A percentile compares a stretch with the other conserved stretches of the same genome.
Evolutionary conservation across 2,113 vertebrate species (phyloP).

Genomic region (Gymnobelideus leadbeateri): DNA sequence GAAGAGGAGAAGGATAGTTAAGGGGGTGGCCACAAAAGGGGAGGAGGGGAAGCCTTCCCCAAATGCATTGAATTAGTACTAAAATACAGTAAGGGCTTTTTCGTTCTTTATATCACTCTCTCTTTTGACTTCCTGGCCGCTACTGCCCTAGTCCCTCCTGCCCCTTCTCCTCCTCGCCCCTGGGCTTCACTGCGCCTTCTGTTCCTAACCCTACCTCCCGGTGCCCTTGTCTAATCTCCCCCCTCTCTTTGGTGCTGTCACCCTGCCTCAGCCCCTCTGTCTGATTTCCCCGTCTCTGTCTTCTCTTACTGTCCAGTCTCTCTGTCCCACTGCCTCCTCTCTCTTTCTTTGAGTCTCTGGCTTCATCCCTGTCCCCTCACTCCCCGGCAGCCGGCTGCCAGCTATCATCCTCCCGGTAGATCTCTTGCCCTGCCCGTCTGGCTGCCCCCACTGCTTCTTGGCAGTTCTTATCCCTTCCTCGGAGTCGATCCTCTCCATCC

Average conservation of each 20-base stretch:
- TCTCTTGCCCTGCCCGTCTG: conserved; percentile 48
- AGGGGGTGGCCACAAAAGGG: neutral
- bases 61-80: neutral
- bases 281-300: neutral
- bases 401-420: neutral
- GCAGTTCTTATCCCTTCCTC: neutral
- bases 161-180: neutral
- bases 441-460: neutral
- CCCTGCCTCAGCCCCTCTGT: neutral
- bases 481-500: neutral
- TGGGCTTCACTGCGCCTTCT: neutral
- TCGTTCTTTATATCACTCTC: conserved; percentile 70
- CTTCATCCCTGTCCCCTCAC: neutral
- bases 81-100: conserved; percentile 33
- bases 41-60: neutral
- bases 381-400: neutral
- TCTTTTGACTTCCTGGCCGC: conserved; percentile 24
- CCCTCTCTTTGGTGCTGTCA: no score
- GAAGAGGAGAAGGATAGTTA: neutral
- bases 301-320: neutral
- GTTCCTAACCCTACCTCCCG: neutral
- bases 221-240: neutral
- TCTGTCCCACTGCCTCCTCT: neutral
- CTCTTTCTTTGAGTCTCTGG: neutral
- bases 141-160: neutral